Evolutionary conservation across 2,113 vertebrate genomes (phyloP), one percentile per base, ranked within the genome.

Genomic region (Tamias sibiricus): DNA sequence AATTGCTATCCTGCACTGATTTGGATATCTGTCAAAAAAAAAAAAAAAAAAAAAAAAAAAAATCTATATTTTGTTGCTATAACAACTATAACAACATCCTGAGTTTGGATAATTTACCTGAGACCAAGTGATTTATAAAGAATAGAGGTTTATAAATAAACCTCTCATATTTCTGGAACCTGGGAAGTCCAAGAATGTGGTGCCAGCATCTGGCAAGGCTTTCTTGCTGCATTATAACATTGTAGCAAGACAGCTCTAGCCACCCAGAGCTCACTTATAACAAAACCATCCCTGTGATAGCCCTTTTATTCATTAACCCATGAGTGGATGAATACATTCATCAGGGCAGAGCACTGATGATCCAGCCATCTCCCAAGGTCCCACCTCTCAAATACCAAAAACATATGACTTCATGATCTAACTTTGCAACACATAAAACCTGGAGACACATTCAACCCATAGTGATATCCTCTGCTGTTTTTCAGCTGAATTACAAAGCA

Each of bases 401-500:
- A 62, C 11, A 2, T 4, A 13, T n/a, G 20, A 52, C 77, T 64
- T 88, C 28, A 40, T 54, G 54, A 52, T 40, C 72, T 88, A 5
- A 32, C 12, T 85, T 74, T 62, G n/a, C 62, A 76, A 64, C 8
- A 14, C 5, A 10, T 81, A 28, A 82, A 81, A 32, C 69, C 42
- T 35, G 32, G 52, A 19, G 11, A 62, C n/a, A 82, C n/a, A 80
- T 37, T 40, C 44, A 49, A 12, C n/a, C 54, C 42, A 74, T 19
- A n/a, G 28, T 37, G 69, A 28, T 66, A 44, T 97, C 49, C 59
- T 95, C 14, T 95, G 3, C n/a, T 96, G 11, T 95, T 93, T 98
- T 98, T 80, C 98, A 99, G 99, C 93, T 99, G 92, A 99, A 99
- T 97, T 99, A 99, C 98, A 99, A 99, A 98, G 98, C 98, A 81